Evolutionary conservation across 1,140 invertebrate species (phyloP), one percentile per base, ranked within the genome.

Genomic region (Brachionus sp.): DNA sequence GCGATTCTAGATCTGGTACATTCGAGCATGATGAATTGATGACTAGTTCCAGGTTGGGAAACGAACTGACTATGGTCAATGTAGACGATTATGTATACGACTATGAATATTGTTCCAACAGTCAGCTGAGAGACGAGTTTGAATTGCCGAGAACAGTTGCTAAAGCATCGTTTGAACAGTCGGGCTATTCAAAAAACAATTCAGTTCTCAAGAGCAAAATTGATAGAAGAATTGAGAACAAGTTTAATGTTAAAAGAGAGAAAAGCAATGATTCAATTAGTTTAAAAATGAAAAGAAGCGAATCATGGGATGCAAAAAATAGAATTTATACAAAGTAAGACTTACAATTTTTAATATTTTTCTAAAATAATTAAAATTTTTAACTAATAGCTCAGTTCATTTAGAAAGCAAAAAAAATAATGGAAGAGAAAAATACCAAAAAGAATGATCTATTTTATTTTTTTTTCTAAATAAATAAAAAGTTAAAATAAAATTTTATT

Each of bases 301-400:
- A 75, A 25, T 75, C 70, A 13, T 75, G 70, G 70, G 70, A 75
- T 25, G 70, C 70, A 6, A 75, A 75, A 19, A 75, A 75, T 23
- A 75, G 44, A 39, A 29, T 75, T 29, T 75, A 46, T n/a, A 25
- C 10, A 4, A 75, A 75, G 70, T 75, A 70, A 70, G 13, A 23
- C 7, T 1, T 57, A 19, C 3, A 19, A 57, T 6, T 57, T 25
- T 19, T 9, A 19, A 57, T 19, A 57, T 23, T 0, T 2, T 16
- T 57, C 19, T 7, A 19, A 5, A 53, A 16, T 23, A 29, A 29
- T 29, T 29, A 2, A 2, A 2, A 29, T 57, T 19, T 57, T 57
- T 0, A 23, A 9, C 2, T 57, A 50, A 29, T 29, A 57, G 50
- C 16, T 57, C 50, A 19, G 16, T 57, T 57, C 19, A 57, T 57